Conservation (phyloP, 2,113 vertebrate genomes). For the Ginglymostoma cirratum region DNA sequence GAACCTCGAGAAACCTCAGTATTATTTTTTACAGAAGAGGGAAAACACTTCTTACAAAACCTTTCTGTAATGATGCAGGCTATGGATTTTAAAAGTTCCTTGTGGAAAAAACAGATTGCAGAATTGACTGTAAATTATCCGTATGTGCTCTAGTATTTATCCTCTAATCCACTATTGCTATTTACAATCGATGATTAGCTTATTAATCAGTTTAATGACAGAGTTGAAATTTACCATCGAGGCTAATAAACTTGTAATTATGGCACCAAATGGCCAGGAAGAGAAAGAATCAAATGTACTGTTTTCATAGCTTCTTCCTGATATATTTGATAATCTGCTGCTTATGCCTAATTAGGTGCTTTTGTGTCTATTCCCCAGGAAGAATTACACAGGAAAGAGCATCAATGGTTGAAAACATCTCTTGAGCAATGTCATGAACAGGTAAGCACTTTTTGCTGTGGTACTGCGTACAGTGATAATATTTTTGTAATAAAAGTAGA, state of each 20-base stretch:
- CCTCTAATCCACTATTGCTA: background rate
- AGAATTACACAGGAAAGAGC: background rate
- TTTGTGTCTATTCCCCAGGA: conserved; percentile 6
- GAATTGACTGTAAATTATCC: background rate
- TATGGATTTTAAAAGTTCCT: background rate
- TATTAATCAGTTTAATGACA: conserved; percentile 13
- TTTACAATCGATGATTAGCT: conserved; percentile 12
- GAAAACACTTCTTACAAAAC: background rate
- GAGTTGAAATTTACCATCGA: background rate
- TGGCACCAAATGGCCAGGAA: background rate
- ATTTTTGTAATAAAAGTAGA: background rate
- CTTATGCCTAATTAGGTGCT: conserved; percentile 28
- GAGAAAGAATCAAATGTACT: background rate
- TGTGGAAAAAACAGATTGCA: background rate
- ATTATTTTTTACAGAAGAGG: background rate
- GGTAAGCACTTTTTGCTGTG: conserved; percentile 8
- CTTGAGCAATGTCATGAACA: background rate
- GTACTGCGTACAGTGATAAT: background rate
- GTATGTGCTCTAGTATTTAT: background rate
- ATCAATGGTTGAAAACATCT: background rate
- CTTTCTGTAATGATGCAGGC: no score
- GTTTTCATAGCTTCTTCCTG: background rate
- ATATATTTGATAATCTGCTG: background rate
- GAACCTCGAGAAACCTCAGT: background rate
- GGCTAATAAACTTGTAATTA: background rate